phyloP scores from a whole-genome alignment of 2,888 invertebrate species.

The Dynastes hyllus region DNA sequence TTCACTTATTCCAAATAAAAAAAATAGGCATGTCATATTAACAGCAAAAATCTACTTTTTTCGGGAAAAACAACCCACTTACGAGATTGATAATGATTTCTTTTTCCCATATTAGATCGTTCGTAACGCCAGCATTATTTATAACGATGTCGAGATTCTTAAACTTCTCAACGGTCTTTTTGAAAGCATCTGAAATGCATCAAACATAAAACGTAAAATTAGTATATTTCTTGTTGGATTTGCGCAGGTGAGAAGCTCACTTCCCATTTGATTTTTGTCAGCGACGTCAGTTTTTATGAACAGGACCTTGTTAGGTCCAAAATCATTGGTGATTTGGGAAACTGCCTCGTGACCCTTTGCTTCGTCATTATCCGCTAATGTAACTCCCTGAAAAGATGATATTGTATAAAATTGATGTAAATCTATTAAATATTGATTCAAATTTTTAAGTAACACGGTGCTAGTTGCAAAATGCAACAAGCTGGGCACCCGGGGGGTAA shows the following conservation, averaged over 20 bases:
- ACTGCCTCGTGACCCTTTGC: slow-evolving; percentile 42
- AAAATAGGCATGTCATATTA: too few species aligned
- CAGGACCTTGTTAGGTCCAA: slow-evolving; percentile 78
- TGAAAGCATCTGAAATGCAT: slow-evolving; percentile 41
- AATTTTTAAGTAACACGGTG: too few species aligned
- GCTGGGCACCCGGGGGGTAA: too few species aligned
- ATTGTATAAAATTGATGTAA: too few species aligned
- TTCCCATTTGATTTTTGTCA: slow-evolving; percentile 75
- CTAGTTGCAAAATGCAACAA: too few species aligned
- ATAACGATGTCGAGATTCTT: slow-evolving; percentile 33
- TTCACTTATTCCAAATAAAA: too few species aligned
- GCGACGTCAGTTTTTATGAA: slow-evolving; percentile 82
- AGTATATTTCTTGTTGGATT: neutral
- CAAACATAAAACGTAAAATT: neutral
- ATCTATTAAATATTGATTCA: too few species aligned
- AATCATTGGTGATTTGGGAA: slow-evolving; percentile 72
- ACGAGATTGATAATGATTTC: slow-evolving; percentile 23
- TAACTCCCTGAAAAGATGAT: slow-evolving; percentile 46
- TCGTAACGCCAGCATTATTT: slow-evolving; percentile 81
- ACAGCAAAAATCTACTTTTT: neutral
- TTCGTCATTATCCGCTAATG: slow-evolving; percentile 49
- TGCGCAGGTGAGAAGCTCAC: slow-evolving; percentile 64
- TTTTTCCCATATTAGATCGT: slow-evolving; percentile 28
- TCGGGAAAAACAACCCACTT: neutral
- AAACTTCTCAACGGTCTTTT: slow-evolving; percentile 41